Percentiles rank a stretch among this genome's conserved stretches.
phyloP scores from a whole-genome alignment of 2,797 vertebrate species.

The Acanthopagrus latus region DNA sequence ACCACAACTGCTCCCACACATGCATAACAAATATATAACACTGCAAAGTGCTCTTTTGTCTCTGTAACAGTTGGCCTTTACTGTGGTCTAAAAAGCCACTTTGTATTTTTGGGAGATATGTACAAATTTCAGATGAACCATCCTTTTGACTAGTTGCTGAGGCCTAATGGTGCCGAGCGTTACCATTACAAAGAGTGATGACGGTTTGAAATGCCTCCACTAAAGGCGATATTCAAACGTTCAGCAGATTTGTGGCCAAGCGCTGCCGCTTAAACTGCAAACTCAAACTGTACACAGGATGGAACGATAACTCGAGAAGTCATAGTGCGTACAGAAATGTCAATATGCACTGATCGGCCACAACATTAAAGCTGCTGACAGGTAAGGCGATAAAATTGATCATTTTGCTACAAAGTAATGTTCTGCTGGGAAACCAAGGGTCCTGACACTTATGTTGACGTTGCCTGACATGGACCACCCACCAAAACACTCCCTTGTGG shows the following conservation, averaged over 20 bases:
- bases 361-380: too few species aligned
- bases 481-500: too few species aligned
- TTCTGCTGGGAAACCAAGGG: too few species aligned
- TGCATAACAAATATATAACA: constrained; percentile 1
- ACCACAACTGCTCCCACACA: neutral
- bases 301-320: constrained; percentile 6
- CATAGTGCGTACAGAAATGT: neutral
- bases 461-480: too few species aligned
- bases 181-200: constrained; percentile 73
- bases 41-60: constrained; percentile 47
- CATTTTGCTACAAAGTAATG: too few species aligned
- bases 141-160: constrained; percentile 65
- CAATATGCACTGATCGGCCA: neutral
- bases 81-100: constrained; percentile 49
- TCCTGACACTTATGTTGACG: too few species aligned
- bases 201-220: constrained; percentile 58
- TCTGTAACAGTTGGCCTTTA: constrained; percentile 66
- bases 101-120: constrained; percentile 53
- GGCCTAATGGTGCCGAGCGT: constrained; percentile 66
- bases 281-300: constrained; percentile 5
- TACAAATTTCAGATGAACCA: constrained; percentile 52
- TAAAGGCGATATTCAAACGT: constrained; percentile 57
- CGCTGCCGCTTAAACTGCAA: constrained; percentile 48
- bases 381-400: too few species aligned
- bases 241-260: constrained; percentile 60